Base-by-base conservation (phyloP, 1,140 invertebrate species). In the Drosophila bocki region DNA sequence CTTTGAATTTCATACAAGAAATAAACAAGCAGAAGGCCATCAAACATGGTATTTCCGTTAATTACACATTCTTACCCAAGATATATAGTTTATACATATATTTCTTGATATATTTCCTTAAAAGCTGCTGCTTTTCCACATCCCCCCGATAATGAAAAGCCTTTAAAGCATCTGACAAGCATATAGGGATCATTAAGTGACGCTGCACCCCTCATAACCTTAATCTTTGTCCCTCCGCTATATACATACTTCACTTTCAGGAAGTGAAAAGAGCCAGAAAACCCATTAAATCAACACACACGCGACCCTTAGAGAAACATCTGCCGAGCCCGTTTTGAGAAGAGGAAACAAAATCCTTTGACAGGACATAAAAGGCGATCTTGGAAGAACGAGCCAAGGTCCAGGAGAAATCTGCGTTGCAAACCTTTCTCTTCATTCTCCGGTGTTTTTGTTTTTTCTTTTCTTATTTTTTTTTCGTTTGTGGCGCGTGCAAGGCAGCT, bases 221-320 rank as follows among this genome's bases (percentile, higher is more conserved):
- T 39, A 58, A 41, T 8, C 45, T n/a, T 29, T 5, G 6, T 1
- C 17, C 35, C 15, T 37, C 12, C 7, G 7, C n/a, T 11, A 33
- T 13, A 13, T 42, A 39, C 17, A 17, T 42, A 37, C 53, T 56
- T n/a, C 19, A 39, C 13, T 19, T 32, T 71, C 35, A 58, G 54
- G 68, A 72, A 51, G n/a, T 54, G 64, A 57, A 82, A 78, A 37
- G 22, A n/a, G 8, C 12, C 45, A 4, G 32, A 42, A 32, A 53
- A 57, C 68, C 48, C 68, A 56, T 72, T 60, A 74, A 79, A 71
- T 48, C 69, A 65, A 81, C 76, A 80, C 64, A 77, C 76, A 74
- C 83, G 83, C 59, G 79, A 82, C 63, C 78, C 78, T 82, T 61
- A 35, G 29, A 44, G 41, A 79, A 80, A 79, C 84, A 88, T 87